A percentile compares a stretch with the other conserved stretches of the same genome.
Evolutionary conservation across 2,797 vertebrate genomes (phyloP).

Genomic region (Oreochromis mossambicus): DNA sequence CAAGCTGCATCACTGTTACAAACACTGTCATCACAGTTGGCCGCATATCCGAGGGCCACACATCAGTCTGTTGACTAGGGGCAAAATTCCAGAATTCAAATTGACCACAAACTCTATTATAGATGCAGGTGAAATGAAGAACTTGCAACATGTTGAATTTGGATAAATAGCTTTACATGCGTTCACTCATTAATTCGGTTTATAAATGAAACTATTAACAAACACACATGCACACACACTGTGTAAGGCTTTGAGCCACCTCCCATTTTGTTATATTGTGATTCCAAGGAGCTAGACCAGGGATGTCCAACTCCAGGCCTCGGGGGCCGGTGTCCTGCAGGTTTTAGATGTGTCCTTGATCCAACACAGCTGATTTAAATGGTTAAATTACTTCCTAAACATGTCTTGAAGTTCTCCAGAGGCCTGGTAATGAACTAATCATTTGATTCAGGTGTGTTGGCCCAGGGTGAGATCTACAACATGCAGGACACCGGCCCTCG

Average conservation of each 20-base stretch:
- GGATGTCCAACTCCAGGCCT: too few relatives aligned
- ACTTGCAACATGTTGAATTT: not conserved
- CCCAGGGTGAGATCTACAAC: too few relatives aligned
- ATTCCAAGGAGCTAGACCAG: not conserved
- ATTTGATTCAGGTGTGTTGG: too few relatives aligned
- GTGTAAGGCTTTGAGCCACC: not conserved
- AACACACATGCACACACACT: not conserved
- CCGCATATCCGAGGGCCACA: conserved; percentile 11
- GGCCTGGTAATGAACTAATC: too few relatives aligned
- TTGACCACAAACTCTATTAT: not conserved
- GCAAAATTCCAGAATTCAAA: conserved; percentile 34
- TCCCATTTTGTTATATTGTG: not conserved
- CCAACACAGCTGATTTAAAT: too few relatives aligned
- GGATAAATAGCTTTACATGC: not conserved
- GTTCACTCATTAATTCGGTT: not conserved
- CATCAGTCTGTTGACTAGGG: conserved; percentile 5
- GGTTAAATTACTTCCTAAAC: too few relatives aligned
- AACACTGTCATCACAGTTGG: conserved; percentile 32
- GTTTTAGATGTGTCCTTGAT: too few relatives aligned
- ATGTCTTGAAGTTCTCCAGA: too few relatives aligned
- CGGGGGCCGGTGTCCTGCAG: too few relatives aligned
- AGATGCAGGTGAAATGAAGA: not conserved
- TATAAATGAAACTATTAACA: not conserved
- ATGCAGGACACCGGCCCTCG: too few relatives aligned
- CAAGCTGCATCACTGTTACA: conserved; percentile 31